Evolutionary conservation across 2,888 invertebrate species (phyloP), one percentile per base, ranked within the genome.

Genomic region (Hirtodrosophila trivittata): DNA sequence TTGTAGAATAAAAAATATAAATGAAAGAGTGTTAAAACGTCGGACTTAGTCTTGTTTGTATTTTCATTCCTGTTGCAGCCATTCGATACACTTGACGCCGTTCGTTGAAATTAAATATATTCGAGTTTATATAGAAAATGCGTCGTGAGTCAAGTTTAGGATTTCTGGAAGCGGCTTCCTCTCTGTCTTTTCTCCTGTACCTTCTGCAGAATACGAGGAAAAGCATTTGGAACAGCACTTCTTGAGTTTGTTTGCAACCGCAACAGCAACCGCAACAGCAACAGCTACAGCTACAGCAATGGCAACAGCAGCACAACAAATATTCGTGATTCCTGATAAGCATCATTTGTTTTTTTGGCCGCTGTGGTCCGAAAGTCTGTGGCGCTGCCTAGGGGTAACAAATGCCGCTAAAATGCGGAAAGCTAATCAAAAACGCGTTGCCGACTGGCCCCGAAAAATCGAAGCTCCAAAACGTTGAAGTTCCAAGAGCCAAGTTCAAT

Each of bases 301-400:
- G 45, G 42, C 56, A 14, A 57, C 57, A 43, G 67, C 75, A 86
- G 26, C 43, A 56, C 49, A 89, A 88, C 89, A 89, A 89, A 89
- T 88, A 89, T 89, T 90, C 90, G 90, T 90, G 90, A 90, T 89
- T 88, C 86, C 88, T 88, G 90, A 90, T 90, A 90, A 90, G 84
- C 85, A 90, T 90, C 90, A 78, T 60, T 56, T 52, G 33, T 58
- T 43, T 30, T 64, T 66, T 56, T 65, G 73, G 54, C 32, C 43
- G 75, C 57, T 66, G 74, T 66, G 77, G 64, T 73, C 65, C 56
- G 64, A 64, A 43, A 28, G 47, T 60, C 43, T 50, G 59, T 51
- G 52, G 59, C 55, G 52, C 45, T 63, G 54, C 37, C 5, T 21
- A 21, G 18, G 18, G 55, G 42, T 57, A 60, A 71, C 86, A 85